A percentile compares a stretch with the other conserved stretches of the same genome.
Evolutionary conservation across 2,113 vertebrate genomes (phyloP).

Genomic region (Caretta caretta): DNA sequence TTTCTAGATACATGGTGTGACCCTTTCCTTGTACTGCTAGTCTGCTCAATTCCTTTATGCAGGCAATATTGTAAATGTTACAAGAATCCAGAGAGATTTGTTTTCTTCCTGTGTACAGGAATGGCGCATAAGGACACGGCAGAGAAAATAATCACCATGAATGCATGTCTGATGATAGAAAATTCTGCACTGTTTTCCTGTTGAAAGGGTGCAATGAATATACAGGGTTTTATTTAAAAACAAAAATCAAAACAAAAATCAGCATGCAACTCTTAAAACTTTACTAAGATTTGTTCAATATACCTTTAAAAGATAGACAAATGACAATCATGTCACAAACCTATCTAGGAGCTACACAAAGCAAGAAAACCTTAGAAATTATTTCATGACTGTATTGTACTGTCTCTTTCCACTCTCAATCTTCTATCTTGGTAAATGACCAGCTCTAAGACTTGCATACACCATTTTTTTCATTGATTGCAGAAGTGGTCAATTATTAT

Average conservation of each 20-base stretch:
- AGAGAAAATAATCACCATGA: background rate
- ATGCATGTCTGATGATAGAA: background rate
- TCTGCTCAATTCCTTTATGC: background rate
- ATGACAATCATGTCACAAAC: background rate
- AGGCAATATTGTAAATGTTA: background rate
- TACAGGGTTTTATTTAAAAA: background rate
- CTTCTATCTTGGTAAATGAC: background rate
- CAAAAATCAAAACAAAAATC: background rate
- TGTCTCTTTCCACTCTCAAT: accelerated
- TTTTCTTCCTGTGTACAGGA: background rate
- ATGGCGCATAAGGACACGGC: background rate
- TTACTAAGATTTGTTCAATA: background rate
- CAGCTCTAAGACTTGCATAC: background rate
- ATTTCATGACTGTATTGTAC: background rate
- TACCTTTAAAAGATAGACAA: background rate
- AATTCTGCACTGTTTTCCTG: background rate
- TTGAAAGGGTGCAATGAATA: background rate
- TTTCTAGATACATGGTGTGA: background rate
- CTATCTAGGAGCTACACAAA: background rate
- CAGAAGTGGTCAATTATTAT: background rate
- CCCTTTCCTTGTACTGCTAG: background rate
- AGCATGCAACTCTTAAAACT: background rate
- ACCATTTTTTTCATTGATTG: background rate
- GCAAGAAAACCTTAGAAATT: background rate
- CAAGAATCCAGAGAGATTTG: background rate